Evolutionary conservation across 2,888 invertebrate species (phyloP), one percentile per base, ranked within the genome.

Genomic region (Dynastes grantii): DNA sequence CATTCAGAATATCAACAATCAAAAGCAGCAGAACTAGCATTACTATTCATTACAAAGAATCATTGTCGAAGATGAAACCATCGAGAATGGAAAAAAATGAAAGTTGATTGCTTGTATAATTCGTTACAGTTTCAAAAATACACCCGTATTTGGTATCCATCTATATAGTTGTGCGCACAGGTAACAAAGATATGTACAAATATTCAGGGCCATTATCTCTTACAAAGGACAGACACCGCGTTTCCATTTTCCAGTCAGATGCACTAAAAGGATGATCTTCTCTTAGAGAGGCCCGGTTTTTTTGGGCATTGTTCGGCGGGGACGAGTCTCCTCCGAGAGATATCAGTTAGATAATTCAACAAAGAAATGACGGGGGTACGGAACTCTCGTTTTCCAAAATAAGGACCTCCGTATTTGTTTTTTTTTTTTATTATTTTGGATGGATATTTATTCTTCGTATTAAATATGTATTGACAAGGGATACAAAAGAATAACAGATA

Each of bases 231-330:
- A 83, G 84, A 84, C 84, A 80, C 84, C 84, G 84, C 84, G 82
- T 81, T 85, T 86, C 85, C 85, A 85, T 85, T 87, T 88, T 87
- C 85, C 87, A 84, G 85, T 84, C 84, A 85, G 83, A 83, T 86
- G 87, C 83, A 86, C 87, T 87, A 87, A 88, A 86, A 86, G 86
- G 88, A 87, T 86, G 84, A 85, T 76, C 81, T 81, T 78, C 11
- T 58, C 55, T 58, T 58, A 58, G 55, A 76, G 68, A 55, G 73
- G 53, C 76, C 68, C 51, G 76, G 70, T 80, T 81, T 82, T 81
- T 83, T 83, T 81, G 67, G 80, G 73, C 80, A 79, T 82, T 80
- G 79, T 82, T 80, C 79, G 77, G 32, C 32, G 65, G 73, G 64
- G 78, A 64, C 78, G 45, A 78, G 71, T 75, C 73, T 22, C 16